Base-by-base conservation (phyloP, 1,140 invertebrate species). In the Drosophila erecta region DNA sequence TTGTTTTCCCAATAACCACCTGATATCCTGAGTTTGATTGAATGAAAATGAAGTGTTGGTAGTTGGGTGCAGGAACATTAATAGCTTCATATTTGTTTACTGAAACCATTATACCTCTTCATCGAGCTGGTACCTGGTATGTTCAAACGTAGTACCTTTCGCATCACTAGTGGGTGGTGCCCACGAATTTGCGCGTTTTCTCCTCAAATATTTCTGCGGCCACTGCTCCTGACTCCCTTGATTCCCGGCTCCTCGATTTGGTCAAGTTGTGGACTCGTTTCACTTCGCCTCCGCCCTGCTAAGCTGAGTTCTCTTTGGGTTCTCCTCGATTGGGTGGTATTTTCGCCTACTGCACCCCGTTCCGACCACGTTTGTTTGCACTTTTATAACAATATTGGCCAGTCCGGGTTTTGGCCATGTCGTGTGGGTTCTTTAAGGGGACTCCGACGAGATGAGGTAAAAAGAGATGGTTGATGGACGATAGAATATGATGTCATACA, bases 321-420 rank as follows among this genome's bases (percentile, higher is more conserved):
- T 69, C 50, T 14, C 62, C 10, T 38, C 40, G 61, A 15, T 38
- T 69, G 35, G 49, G 27, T 35, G 35, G 33, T 10, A 61, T 17
- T 58, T 24, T 40, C 35, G 6, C 59, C 58, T 22, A 20, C 40
- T 43, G 20, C 35, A 20, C 43, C 58, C 35, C 47, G 12, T n/a
- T 65, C 51, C 62, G 56, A 69, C 69, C 76, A 79, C 80, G 76
- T 84, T 85, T 85, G 77, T 74, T 89, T 89, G 84, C 76, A 84
- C 79, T 89, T 87, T 77, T 83, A 83, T 89, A 87, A 87, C 83
- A 87, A 83, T 87, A 83, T 89, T 76, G 65, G 70, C 66, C 62
- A 58, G 43, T 55, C 37, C 43, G 10, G 30, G 57, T 43, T 53
- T 46, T 44, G 61, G 49, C 61, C 61, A 55, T 27, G 27, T 47